Evolutionary conservation across 2,888 invertebrate species (phyloP).

Genomic region (Agrochola litura): DNA sequence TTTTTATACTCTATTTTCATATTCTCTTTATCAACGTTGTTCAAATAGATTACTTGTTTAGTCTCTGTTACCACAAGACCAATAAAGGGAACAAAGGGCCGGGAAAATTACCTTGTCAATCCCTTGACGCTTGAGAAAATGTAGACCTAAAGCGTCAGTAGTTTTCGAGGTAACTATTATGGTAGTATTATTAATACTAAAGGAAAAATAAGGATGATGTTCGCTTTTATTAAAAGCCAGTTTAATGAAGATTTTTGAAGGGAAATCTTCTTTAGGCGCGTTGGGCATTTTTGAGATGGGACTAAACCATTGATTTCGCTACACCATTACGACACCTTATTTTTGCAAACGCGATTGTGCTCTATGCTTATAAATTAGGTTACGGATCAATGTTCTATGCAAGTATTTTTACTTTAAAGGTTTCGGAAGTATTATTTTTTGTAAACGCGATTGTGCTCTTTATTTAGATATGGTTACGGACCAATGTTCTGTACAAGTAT

Average conservation of each 20-base stretch:
- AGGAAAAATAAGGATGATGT: background rate
- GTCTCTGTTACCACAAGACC: conserved; percentile 38
- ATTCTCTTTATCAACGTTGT: conserved; percentile 15
- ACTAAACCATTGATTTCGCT: too few relatives aligned
- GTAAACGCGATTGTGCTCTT: too few relatives aligned
- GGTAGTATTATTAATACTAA: conserved; percentile 5
- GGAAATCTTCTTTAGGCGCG: too few relatives aligned
- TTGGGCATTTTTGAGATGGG: too few relatives aligned
- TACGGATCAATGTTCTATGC: too few relatives aligned
- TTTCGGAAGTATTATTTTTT: too few relatives aligned
- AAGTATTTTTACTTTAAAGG: too few relatives aligned
- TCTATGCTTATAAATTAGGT: too few relatives aligned
- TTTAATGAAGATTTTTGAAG: background rate
- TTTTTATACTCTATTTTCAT: background rate
- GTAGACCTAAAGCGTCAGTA: conserved; percentile 5
- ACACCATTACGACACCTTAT: too few relatives aligned
- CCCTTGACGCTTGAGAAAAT: conserved; percentile 36
- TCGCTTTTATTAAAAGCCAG: background rate
- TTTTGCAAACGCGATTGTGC: too few relatives aligned
- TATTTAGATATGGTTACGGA: too few relatives aligned
- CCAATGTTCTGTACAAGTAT: too few relatives aligned
- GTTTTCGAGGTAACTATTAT: background rate
- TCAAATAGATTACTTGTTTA: conserved; percentile 37
- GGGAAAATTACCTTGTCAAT: conserved; percentile 55
- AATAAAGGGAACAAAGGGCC: conserved; percentile 46